These are phyloP conservation scores for Periophthalmus modestus DNA, from an alignment of 2,113 vertebrate genomes.

Conservation along the genomic window DNA sequence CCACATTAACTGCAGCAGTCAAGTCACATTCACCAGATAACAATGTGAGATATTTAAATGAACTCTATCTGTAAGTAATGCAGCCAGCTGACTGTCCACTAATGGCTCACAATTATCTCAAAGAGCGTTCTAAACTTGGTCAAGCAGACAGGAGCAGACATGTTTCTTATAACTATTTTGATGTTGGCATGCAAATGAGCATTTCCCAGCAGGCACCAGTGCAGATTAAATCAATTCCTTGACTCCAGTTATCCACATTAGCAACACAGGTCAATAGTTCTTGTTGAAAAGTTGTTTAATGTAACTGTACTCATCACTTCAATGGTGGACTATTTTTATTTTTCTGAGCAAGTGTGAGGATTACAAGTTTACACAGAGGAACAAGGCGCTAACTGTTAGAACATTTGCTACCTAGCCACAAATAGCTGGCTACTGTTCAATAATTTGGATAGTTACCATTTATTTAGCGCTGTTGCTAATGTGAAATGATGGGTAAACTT, in stretches of 20 bases:
- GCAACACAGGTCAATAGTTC: conserved; percentile 37
- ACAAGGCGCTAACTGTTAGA: conserved; percentile 34
- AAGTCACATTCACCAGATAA: not conserved
- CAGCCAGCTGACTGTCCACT: not conserved
- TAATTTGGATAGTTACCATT: conserved; percentile 29
- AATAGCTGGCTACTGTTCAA: conserved; percentile 40
- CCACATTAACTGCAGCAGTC: too few species aligned
- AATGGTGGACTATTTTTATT: conserved; percentile 43
- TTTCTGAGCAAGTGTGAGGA: conserved; percentile 28
- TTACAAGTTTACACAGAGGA: conserved; percentile 29
- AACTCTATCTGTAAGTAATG: not conserved
- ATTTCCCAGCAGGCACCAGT: not conserved
- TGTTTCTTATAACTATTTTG: conserved; percentile 13
- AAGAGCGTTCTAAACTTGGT: not conserved
- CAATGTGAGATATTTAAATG: not conserved
- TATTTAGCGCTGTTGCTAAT: conserved; percentile 50
- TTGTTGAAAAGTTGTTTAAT: conserved; percentile 32
- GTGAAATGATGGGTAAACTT: conserved; percentile 56
- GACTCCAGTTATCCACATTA: conserved; percentile 23
- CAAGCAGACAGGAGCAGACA: not conserved
- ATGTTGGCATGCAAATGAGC: conserved; percentile 13
- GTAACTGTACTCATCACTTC: conserved; percentile 29
- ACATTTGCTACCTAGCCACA: conserved; percentile 42
- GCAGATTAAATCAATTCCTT: conserved; percentile 22
- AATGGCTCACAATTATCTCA: not conserved